Evolutionary conservation across 2,888 invertebrate genomes (phyloP), one percentile per base, ranked within the genome.

Genomic region (Fragum sueziense): DNA sequence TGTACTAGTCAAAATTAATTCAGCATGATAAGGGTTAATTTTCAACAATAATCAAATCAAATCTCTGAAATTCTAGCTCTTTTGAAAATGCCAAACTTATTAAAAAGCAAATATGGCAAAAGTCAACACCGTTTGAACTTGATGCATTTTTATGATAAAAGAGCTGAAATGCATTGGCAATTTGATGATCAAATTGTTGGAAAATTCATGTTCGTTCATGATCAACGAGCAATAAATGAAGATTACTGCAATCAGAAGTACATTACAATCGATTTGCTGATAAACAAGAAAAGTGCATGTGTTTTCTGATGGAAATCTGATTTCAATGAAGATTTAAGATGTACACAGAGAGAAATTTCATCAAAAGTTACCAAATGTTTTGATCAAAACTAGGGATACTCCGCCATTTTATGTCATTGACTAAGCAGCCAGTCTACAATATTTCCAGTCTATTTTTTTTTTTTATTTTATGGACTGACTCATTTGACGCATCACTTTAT

Each of bases 361-460:
- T 2, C n/a, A 52, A 70, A 20, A 27, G 14, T 70, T 62, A 70
- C 70, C 37, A 34, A 2, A 2, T 41, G 41, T 27, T 65, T 76
- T 71, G 41, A 67, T 65, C 67, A 76, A 76, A 33, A 65, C 57
- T 70, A 69, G 33, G 79, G 74, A 74, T 74, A 74, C 59, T 79
- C 79, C 74, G 79, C 79, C 79, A 79, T 79, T 74, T 79, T 79
- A n/a, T n/a, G n/a, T n/a, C n/a, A n/a, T n/a, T n/a, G n/a, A n/a
- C n/a, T n/a, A n/a, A n/a, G n/a, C n/a, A n/a, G n/a, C n/a, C n/a
- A n/a, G n/a, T n/a, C n/a, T n/a, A n/a, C n/a, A n/a, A n/a, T n/a
- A n/a, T n/a, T n/a, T n/a, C n/a, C n/a, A n/a, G n/a, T n/a, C n/a
- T n/a, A n/a, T n/a, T n/a, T n/a, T n/a, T n/a, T n/a, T n/a, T n/a